These are phyloP conservation scores for Eretmochelys imbricata DNA, from an alignment of 2,113 vertebrate genomes.

Conservation along the genomic window DNA sequence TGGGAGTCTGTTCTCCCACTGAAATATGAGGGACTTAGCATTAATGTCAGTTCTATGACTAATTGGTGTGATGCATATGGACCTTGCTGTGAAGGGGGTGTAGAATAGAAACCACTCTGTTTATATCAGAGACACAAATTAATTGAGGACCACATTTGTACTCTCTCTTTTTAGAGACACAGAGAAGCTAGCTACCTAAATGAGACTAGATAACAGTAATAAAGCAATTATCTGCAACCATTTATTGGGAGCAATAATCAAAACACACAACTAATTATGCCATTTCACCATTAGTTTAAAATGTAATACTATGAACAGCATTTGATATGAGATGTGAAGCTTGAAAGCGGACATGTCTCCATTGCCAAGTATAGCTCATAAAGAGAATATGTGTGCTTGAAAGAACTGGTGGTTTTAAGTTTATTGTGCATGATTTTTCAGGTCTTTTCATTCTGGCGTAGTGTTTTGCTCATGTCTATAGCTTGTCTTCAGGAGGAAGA, in stretches of 20 bases:
- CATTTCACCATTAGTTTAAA: not conserved
- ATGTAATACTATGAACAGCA: not conserved
- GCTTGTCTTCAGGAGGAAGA: not conserved
- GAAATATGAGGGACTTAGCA: not conserved
- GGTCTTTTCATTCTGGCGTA: not conserved
- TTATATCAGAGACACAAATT: fast-evolving
- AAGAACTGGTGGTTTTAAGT: not conserved
- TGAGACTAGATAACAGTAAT: not conserved
- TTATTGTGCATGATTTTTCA: not conserved
- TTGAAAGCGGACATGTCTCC: not conserved
- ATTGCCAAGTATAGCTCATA: not conserved
- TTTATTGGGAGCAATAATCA: not conserved
- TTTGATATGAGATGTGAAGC: not conserved
- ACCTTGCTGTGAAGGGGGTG: not conserved
- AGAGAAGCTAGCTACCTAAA: not conserved
- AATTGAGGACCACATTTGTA: not conserved
- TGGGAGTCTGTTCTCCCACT: not conserved
- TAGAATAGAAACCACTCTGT: not conserved
- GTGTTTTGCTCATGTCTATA: not conserved
- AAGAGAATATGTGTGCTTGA: not conserved
- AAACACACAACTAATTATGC: not conserved
- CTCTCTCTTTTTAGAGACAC: fast-evolving
- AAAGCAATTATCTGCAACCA: not conserved
- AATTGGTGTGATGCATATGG: not conserved
- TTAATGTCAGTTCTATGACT: not conserved